phyloP scores from a whole-genome alignment of 2,113 vertebrate species.

The Serilophus lunatus region DNA sequence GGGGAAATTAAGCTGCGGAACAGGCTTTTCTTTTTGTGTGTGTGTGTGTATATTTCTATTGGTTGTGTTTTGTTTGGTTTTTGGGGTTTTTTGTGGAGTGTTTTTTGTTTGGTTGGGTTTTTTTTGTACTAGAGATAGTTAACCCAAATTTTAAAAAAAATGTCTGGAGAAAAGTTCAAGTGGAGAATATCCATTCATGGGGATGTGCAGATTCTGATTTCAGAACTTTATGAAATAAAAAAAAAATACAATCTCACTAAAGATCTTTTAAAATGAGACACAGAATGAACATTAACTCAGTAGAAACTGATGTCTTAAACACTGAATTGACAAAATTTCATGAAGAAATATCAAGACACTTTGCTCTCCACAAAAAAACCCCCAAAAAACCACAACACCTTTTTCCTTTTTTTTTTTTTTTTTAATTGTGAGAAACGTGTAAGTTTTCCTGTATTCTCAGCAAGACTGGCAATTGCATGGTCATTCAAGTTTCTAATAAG shows the following conservation, averaged over 20 bases:
- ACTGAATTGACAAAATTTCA: rapidly evolving
- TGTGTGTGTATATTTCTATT: not conserved
- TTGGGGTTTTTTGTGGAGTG: no score
- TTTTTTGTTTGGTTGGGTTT: not conserved
- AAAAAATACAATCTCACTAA: not conserved
- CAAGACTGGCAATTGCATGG: not conserved
- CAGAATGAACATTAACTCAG: not conserved
- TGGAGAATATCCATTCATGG: not conserved
- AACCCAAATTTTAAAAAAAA: not conserved
- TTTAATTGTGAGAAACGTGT: rapidly evolving
- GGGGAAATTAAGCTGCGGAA: not conserved
- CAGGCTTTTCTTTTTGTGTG: not conserved
- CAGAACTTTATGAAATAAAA: not conserved
- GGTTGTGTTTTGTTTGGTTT: not conserved
- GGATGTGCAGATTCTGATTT: not conserved
- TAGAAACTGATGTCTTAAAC: not conserved
- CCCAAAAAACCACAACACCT: no score
- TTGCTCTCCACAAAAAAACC: not conserved
- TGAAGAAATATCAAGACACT: not conserved
- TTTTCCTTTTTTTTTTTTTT: no score
- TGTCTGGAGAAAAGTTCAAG: not conserved
- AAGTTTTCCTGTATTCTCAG: not conserved
- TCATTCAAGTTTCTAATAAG: not conserved
- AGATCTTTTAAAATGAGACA: not conserved
- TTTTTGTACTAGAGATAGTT: not conserved